Base-by-base conservation (phyloP, 2,797 vertebrate genomes). In the Balearica regulorum region DNA sequence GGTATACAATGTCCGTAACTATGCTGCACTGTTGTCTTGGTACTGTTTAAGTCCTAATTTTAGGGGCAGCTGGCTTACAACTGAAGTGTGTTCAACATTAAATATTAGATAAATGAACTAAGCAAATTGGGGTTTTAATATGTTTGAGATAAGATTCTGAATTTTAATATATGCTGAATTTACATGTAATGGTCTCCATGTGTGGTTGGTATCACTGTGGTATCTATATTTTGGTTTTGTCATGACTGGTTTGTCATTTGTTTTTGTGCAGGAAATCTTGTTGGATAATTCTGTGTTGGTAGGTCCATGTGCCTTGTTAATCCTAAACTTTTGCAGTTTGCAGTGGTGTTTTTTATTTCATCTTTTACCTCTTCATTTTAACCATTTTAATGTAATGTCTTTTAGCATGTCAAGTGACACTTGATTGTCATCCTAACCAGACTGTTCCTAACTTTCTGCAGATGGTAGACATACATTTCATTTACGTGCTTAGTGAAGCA, bases 201-300 rank as follows among this genome's bases (percentile, higher is more conserved):
- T 96, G 87, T 94, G 96, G 76, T 97, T 95, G 87, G 54, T 97
- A 95, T 97, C 97, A 86, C 92, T 96, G 88, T 95, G 82, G 85
- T 96, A 94, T 89, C 94, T 97, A 76, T 94, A 92, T 96, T 97
- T 97, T 95, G 95, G 64, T 97, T 98, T 97, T 98, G 97, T 98
- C 96, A 65, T 99, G 98, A 99, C 98, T 71, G 64, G 98, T 98
- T 97, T 97, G 97, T 98, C 96, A 78, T 99, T 98, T 99, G 98
- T 98, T 98, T 98, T 98, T 97, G 97, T 98, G 95, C 99, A 99
- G 99, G 99, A 99, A 97, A 98, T 99, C 98, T 99, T 99, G 98
- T 98, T 99, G 99, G 99, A 99, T 98, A 98, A 99, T 98, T 99
- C 99, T 98, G 90, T 98, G 97, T 99, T 99, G 99, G 99, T 99